Evolutionary conservation across 2,888 invertebrate species (phyloP).

Genomic region (Acrocera orbiculus): DNA sequence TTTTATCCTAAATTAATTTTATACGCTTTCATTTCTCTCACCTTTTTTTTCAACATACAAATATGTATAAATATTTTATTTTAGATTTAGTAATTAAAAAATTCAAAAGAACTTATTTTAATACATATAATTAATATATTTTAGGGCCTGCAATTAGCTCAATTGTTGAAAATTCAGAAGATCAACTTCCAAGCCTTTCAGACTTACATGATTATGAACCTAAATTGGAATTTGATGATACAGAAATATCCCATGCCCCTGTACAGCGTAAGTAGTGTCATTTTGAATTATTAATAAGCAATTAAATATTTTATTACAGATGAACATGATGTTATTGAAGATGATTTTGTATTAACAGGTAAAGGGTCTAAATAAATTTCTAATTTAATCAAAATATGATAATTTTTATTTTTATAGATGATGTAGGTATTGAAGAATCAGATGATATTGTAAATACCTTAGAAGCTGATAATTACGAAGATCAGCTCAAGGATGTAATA

Average conservation of each 20-base stretch:
- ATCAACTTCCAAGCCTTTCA: slow-evolving; percentile 70
- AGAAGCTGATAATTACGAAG: slow-evolving; percentile 26
- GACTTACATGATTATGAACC: slow-evolving; percentile 90
- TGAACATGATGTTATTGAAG: slow-evolving; percentile 27
- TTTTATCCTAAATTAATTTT: too few species aligned
- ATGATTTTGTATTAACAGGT: slow-evolving; percentile 27
- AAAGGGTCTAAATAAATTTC: slow-evolving; percentile 5
- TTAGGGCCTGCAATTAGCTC: slow-evolving; percentile 28
- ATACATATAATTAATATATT: background rate
- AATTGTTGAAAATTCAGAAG: slow-evolving; percentile 42
- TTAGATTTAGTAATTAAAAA: too few species aligned
- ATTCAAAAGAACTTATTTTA: too few species aligned
- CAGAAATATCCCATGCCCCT: slow-evolving; percentile 57
- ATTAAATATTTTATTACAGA: slow-evolving; percentile 18
- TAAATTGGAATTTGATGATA: slow-evolving; percentile 90
- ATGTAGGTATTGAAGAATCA: slow-evolving; percentile 19
- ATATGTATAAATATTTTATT: too few species aligned
- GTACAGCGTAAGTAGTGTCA: slow-evolving; percentile 43
- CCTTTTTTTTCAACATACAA: too few species aligned
- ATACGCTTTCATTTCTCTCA: too few species aligned
- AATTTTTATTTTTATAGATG: slow-evolving; percentile 1
- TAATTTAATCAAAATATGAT: background rate
- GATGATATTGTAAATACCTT: slow-evolving; percentile 22
- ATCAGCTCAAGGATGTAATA: slow-evolving; percentile 25
- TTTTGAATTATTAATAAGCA: background rate